Conservation (phyloP, 2,113 vertebrate species). For the Sander lucioperca region DNA sequence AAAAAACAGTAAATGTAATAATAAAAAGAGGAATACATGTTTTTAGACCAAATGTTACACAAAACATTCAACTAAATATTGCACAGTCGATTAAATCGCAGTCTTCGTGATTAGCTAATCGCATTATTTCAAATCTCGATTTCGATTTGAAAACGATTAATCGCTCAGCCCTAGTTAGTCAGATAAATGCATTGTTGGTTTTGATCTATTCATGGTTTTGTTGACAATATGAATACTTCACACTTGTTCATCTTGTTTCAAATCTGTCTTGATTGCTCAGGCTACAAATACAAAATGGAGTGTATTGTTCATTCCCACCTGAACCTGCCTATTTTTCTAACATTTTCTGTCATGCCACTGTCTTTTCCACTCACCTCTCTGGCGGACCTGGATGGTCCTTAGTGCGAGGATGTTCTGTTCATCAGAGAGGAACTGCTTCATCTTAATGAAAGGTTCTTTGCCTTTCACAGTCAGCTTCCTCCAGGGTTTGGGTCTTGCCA, state of each 20-base stretch:
- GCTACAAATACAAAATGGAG: background rate
- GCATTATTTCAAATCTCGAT: too few relatives aligned
- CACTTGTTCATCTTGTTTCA: background rate
- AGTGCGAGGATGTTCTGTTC: conserved; percentile 98
- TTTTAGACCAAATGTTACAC: too few relatives aligned
- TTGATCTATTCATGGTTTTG: background rate
- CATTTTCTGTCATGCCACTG: background rate
- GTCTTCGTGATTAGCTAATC: too few relatives aligned
- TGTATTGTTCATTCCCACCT: background rate
- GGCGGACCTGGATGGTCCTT: conserved; percentile 98
- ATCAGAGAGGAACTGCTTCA: conserved; percentile 98
- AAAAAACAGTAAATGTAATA: too few relatives aligned
- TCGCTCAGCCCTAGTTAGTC: background rate
- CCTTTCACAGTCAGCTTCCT: conserved; percentile 98
- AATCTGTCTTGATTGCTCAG: background rate
- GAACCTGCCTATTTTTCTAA: background rate
- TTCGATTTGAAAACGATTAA: too few relatives aligned
- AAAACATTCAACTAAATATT: too few relatives aligned
- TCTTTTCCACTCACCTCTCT: conserved; percentile 91
- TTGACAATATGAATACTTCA: background rate
- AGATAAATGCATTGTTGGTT: conserved; percentile 1
- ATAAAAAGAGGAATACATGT: too few relatives aligned
- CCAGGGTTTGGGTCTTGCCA: conserved; percentile 98
- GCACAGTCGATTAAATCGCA: too few relatives aligned
- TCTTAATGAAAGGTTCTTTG: conserved; percentile 99